Conservation (phyloP, 2,888 invertebrate genomes). For the Harpalus rufipes region DNA sequence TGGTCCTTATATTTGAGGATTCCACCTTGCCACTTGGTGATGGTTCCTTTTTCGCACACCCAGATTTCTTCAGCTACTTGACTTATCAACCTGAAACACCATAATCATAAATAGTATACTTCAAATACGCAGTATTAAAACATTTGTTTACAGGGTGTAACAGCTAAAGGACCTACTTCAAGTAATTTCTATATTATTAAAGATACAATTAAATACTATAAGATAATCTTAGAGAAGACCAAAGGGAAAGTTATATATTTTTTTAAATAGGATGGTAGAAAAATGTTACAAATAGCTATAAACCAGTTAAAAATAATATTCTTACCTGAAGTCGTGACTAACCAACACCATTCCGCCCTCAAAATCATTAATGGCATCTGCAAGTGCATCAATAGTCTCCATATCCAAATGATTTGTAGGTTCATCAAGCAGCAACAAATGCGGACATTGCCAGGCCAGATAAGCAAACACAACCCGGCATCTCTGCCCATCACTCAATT, state of each 20-base stretch:
- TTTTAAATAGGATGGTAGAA: no score
- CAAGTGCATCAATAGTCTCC: slow-evolving; percentile 99
- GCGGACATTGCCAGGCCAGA: slow-evolving; percentile 98
- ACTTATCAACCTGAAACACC: slow-evolving; percentile 85
- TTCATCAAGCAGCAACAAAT: slow-evolving; percentile 90
- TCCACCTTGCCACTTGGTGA: slow-evolving; percentile 98
- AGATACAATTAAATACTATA: no score
- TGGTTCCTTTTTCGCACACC: slow-evolving; percentile 97
- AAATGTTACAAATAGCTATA: no score
- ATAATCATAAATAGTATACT: not conserved
- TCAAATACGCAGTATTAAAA: no score
- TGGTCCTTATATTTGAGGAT: slow-evolving; percentile 98
- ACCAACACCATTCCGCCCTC: slow-evolving; percentile 99
- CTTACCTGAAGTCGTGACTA: slow-evolving; percentile 96
- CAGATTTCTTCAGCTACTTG: slow-evolving; percentile 99
- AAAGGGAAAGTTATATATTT: no score
- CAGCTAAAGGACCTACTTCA: no score
- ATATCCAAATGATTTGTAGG: slow-evolving; percentile 98
- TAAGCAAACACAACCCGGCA: slow-evolving; percentile 99
- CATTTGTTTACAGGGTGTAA: no score
- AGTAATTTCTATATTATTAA: no score
- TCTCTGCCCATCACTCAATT: slow-evolving; percentile 97
- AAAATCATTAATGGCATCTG: slow-evolving; percentile 98
- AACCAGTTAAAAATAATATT: not conserved
- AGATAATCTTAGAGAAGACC: no score